These are phyloP conservation scores for Sminthurides bifidus DNA, from an alignment of 1,140 invertebrate genomes.

Conservation along the genomic window DNA sequence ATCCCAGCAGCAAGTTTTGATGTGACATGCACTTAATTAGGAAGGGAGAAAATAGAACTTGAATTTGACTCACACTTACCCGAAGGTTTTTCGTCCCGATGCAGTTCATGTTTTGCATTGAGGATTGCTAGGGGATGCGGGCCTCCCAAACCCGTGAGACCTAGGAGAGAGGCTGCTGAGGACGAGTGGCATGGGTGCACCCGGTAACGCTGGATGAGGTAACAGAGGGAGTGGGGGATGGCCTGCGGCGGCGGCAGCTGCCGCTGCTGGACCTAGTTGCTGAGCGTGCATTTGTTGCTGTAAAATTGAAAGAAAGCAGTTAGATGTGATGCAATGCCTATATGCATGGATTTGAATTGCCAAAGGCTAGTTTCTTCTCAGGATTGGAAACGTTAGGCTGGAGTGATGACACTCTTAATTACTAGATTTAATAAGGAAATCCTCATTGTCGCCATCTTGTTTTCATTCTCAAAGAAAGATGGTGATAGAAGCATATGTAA, in stretches of 20 bases:
- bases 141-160: constrained; percentile 40
- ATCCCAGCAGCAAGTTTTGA: too few species aligned
- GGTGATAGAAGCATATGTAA: neutral
- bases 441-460: constrained; percentile 13
- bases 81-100: constrained; percentile 32
- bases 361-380: neutral
- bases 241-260: constrained; percentile 67
- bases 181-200: constrained; percentile 47
- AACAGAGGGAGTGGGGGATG: constrained; percentile 54
- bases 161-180: constrained; percentile 44
- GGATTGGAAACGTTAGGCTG: neutral
- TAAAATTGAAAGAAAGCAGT: constrained; percentile 21
- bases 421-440: constrained; percentile 28
- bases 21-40: too few species aligned
- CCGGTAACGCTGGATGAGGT: constrained; percentile 52
- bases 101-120: constrained; percentile 47
- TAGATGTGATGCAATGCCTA: neutral
- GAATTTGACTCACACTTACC: too few species aligned
- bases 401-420: neutral
- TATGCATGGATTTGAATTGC: neutral
- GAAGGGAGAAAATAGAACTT: too few species aligned
- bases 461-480: too few species aligned
- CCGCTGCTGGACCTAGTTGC: constrained; percentile 64
- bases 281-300: constrained; percentile 83
- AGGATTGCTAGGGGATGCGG: constrained; percentile 55